Base-by-base conservation (phyloP, 2,888 invertebrate species). In the Hypena proboscidalis region DNA sequence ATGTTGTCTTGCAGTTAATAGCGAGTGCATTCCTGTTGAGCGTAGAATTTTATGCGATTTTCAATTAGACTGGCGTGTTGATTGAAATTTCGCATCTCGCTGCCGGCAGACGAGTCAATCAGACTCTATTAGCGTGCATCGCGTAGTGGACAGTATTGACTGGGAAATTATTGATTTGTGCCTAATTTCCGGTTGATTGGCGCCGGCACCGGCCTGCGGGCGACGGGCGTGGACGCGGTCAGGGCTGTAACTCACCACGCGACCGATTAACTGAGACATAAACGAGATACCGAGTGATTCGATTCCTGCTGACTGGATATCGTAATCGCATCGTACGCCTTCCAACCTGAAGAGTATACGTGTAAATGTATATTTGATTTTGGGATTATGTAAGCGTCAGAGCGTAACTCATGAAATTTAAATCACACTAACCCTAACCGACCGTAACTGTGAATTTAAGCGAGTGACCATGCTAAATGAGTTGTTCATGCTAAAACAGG, bases 141-240 rank as follows among this genome's bases (percentile, higher is more conserved):
- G 65, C 56, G 67, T 70, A 67, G 67, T 66, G 76, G 77, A 73
- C 76, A 75, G 73, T 70, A 68, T 67, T 70, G 70, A 68, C 63
- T 62, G 74, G 85, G 88, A 89, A 88, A 88, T 90, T 87, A 89
- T 88, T 80, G 89, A 89, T 86, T 88, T 79, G 84, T 63, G 69
- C 70, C 82, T 85, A 88, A 90, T 90, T 81, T 90, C 89, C 89
- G 85, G 74, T 55, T 73, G 77, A 77, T 75, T 67, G 74, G 66
- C 70, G 68, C 57, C 68, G 58, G 74, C 34, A 30, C 59, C 70
- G 42, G 60, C 58, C 68, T 72, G 72, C 62, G 73, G 80, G 75
- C 73, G 67, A 65, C 63, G 75, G 85, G 85, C 80, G 85, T 79
- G 67, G 31, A 67, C 77, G 84, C 74, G 85, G 85, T 85, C 76